These are phyloP conservation scores for Nasalis larvatus DNA, from an alignment of 2,113 vertebrate species.

Conservation along the genomic window DNA sequence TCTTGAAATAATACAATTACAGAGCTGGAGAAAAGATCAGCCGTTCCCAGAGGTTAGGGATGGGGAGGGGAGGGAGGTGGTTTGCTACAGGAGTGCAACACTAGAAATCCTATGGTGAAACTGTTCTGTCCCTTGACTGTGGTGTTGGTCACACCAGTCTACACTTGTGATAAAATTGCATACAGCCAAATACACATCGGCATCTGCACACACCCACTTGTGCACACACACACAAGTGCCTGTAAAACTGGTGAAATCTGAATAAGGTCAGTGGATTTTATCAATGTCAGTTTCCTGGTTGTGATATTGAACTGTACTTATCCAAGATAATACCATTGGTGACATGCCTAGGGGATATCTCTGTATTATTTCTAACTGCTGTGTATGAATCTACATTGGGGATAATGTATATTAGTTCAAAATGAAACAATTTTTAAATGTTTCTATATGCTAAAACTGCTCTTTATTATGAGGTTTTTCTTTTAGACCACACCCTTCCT, in stretches of 20 bases:
- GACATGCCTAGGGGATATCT: not conserved
- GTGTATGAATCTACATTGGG: not conserved
- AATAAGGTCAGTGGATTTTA: not conserved
- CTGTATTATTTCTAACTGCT: not conserved
- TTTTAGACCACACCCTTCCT: not conserved
- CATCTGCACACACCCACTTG: not conserved
- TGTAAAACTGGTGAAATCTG: not conserved
- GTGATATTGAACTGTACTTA: not conserved
- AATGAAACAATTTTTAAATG: not conserved
- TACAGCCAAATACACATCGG: not conserved
- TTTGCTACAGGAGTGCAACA: not conserved
- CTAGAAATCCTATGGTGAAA: not conserved
- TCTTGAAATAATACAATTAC: not conserved
- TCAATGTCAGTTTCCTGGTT: not conserved
- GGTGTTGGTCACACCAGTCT: not conserved
- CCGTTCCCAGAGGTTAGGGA: not conserved
- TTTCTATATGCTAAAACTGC: not conserved
- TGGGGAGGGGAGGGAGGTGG: fast-evolving
- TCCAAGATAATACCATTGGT: not conserved
- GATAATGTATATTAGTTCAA: not conserved
- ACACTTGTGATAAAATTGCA: not conserved
- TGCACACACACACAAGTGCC: not conserved
- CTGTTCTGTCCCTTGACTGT: not conserved
- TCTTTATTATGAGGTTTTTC: not conserved
- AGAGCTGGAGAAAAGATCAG: not conserved